Evolutionary conservation across 2,113 vertebrate species (phyloP).

Genomic region (Genyomyrus donnyi): DNA sequence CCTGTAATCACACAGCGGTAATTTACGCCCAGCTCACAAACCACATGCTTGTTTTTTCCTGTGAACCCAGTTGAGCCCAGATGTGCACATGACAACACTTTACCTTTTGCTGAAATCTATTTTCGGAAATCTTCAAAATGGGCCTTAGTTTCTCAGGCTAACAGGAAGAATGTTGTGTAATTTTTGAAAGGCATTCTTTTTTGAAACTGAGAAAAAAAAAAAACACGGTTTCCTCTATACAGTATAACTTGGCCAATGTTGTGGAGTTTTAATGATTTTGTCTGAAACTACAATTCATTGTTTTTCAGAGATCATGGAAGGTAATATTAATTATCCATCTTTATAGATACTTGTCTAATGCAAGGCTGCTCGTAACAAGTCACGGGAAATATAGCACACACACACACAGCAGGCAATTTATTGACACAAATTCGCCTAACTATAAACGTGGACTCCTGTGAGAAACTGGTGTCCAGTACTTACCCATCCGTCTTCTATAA

Average conservation of each 20-base stretch:
- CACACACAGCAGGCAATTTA: neutral
- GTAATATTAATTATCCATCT: neutral
- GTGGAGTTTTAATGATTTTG: neutral
- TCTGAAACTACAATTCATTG: neutral
- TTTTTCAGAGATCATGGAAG: neutral
- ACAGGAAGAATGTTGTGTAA: neutral
- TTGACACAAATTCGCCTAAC: neutral
- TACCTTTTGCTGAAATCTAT: constrained; percentile 6
- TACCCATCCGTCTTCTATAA: neutral
- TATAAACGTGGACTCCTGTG: neutral
- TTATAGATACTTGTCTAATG: neutral
- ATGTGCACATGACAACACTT: constrained; percentile 7
- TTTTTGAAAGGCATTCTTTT: neutral
- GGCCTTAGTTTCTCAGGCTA: neutral
- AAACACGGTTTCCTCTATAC: neutral
- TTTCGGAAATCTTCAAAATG: neutral
- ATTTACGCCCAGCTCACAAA: neutral
- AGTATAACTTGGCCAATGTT: neutral
- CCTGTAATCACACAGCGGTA: neutral
- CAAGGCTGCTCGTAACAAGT: neutral
- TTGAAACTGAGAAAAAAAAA: neutral
- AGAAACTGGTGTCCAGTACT: neutral
- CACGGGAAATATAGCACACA: neutral
- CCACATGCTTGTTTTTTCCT: constrained; percentile 7
- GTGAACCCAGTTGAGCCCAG: neutral